phyloP scores from a whole-genome alignment of 2,113 vertebrate genomes.

The Oreocharis arfaki region DNA sequence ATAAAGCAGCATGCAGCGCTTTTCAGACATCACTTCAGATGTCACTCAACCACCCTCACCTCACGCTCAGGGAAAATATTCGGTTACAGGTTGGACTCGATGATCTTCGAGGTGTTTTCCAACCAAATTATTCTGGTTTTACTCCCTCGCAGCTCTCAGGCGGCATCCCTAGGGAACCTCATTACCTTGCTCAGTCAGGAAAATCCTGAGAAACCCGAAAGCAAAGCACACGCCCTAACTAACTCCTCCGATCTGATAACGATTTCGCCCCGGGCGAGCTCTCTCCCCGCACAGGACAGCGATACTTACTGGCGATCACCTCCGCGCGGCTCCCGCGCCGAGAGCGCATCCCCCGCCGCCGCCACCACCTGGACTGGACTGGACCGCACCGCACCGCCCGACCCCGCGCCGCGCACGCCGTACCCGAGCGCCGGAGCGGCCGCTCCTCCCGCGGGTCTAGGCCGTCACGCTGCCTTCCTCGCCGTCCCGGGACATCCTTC shows the following conservation, averaged over 20 bases:
- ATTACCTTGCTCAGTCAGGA: not conserved
- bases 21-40: not conserved
- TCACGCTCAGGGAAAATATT: not conserved
- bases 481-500: not conserved
- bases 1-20: rapidly evolving
- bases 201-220: not conserved
- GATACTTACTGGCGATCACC: not conserved
- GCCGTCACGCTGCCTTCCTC: not conserved
- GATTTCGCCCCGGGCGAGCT: rapidly evolving
- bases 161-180: not conserved
- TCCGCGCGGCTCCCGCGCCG: not conserved
- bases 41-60: not conserved
- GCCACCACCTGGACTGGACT: too few relatives aligned
- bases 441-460: not conserved
- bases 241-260: not conserved
- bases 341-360: not conserved
- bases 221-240: not conserved
- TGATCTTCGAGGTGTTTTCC: not conserved
- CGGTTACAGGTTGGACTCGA: not conserved
- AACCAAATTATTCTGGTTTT: not conserved
- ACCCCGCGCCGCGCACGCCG: not conserved
- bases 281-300: not conserved
- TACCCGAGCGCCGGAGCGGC: not conserved
- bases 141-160: not conserved
- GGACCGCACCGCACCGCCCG: not conserved